Percentiles rank a stretch among this genome's conserved stretches.
These are phyloP conservation scores for Taenioides sp. DNA, from an alignment of 2,797 vertebrate species.

Conservation along the genomic window DNA sequence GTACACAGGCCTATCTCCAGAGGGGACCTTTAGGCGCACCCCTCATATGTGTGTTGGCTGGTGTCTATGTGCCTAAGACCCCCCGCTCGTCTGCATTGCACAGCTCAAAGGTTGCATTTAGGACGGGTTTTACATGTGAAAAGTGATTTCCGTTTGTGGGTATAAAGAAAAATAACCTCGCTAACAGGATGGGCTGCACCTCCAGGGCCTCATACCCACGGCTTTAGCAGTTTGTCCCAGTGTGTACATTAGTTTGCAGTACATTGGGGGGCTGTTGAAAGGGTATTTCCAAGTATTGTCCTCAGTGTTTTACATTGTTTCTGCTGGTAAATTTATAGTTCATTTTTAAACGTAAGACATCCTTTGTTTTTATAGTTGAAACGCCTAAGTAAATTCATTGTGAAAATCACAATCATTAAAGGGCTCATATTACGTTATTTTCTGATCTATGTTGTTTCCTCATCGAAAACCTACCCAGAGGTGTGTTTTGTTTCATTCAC, in stretches of 20 bases:
- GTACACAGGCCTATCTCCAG: conserved; percentile 82
- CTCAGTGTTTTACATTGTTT: conserved; percentile 8
- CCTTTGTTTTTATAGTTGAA: neutral
- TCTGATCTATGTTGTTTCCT: too few relatives aligned
- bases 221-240: conserved; percentile 38
- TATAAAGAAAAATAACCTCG: conserved; percentile 72
- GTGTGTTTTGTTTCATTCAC: too few relatives aligned
- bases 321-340: neutral
- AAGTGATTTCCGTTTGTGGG: conserved; percentile 79
- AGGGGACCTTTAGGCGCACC: conserved; percentile 66
- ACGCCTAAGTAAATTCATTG: too few relatives aligned
- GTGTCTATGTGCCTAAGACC: conserved; percentile 63
- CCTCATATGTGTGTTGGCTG: conserved; percentile 33
- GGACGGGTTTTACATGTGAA: conserved; percentile 83
- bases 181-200: conserved; percentile 76
- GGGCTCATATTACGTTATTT: too few relatives aligned
- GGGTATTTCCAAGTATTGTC: conserved; percentile 6
- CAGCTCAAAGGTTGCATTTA: conserved; percentile 81
- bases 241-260: conserved; percentile 19
- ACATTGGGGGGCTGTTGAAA: conserved; percentile 3
- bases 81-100: conserved; percentile 72
- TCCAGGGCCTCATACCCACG: conserved; percentile 66
- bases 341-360: neutral
- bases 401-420: too few relatives aligned
- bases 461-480: too few relatives aligned